These are phyloP conservation scores for Lamprologus lemairii DNA, from an alignment of 2,113 vertebrate genomes.

Conservation along the genomic window DNA sequence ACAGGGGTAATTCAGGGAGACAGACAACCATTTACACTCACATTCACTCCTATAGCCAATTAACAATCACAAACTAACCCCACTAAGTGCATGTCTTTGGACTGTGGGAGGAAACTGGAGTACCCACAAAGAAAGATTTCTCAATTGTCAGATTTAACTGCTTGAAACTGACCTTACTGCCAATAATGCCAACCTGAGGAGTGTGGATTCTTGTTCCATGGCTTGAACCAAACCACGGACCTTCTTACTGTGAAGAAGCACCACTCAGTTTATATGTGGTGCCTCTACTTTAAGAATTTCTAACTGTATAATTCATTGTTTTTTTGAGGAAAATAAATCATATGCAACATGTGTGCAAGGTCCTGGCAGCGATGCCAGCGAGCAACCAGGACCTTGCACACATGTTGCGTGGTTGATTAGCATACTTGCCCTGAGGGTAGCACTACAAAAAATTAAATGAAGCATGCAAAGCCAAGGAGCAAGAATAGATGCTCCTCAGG, in stretches of 20 bases:
- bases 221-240: not conserved
- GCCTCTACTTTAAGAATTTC: not conserved
- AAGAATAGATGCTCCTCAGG: fast-evolving
- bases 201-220: not conserved
- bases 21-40: not conserved
- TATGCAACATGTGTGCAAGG: not conserved
- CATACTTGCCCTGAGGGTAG: not conserved
- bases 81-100: not conserved
- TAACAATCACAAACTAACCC: not conserved
- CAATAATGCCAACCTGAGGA: not conserved
- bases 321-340: not conserved
- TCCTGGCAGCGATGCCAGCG: not conserved
- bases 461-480: not conserved
- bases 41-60: not conserved
- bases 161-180: not conserved
- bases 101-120: not conserved
- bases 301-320: not conserved
- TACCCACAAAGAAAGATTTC: not conserved
- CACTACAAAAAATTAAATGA: not conserved
- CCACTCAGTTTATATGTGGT: fast-evolving
- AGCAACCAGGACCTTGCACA: not conserved
- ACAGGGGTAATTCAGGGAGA: not conserved
- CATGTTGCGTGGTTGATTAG: not conserved
- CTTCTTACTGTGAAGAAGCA: not conserved
- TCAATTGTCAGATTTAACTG: not conserved